Base-by-base conservation (phyloP, 30 jellyfish, hydroid and myxozoan genomes). In the Aurelia aurita region DNA sequence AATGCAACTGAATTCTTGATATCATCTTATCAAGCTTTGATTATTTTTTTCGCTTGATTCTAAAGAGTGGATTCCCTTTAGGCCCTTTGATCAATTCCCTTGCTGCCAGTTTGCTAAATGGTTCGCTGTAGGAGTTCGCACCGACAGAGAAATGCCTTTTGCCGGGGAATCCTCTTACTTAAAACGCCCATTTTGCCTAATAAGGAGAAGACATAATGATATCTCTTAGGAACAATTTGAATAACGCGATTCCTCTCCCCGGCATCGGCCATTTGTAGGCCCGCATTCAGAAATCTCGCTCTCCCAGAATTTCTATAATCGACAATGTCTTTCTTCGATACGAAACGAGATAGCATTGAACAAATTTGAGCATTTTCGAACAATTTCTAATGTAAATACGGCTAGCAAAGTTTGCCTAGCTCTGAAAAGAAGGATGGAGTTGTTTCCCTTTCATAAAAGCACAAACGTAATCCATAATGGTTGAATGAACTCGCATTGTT, bases 391-490 rank as follows among this genome's bases (percentile, higher is more conserved):
- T 83, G 93, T 18, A 83, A 83, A 83, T 83, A 83, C 77, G 69
- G 87, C 87, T 60, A 83, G 93, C 93, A 83, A 83, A 83, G 93
- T 83, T 83, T 83, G 87, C 66, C 81, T 1, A 69, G 27, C 75
- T 83, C 69, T 61, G 87, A 83, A 83, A 83, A 83, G 93, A 28
- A 69, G 85, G 80, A 70, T 29, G 84, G 87, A 49, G 86, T 68
- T 73, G 89, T 85, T 74, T 84, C 67, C 72, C 74, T 59, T 73
- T 85, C 89, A 72, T 85, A 73, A 85, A 85, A 64, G 95, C 88
- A 73, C 84, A 60, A 61, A 67, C 35, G 71, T 85, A 85, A 85
- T 85, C 95, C 58, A 82, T 23, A 32, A 73, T 66, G 95, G 77
- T 75, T 85, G 88, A 74, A 62, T 85, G 95, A 84, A 67, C 80